Percentiles rank a stretch among this genome's conserved stretches.
Conservation (phyloP, 2,113 vertebrate species). For the Cephalopterus ornatus region DNA sequence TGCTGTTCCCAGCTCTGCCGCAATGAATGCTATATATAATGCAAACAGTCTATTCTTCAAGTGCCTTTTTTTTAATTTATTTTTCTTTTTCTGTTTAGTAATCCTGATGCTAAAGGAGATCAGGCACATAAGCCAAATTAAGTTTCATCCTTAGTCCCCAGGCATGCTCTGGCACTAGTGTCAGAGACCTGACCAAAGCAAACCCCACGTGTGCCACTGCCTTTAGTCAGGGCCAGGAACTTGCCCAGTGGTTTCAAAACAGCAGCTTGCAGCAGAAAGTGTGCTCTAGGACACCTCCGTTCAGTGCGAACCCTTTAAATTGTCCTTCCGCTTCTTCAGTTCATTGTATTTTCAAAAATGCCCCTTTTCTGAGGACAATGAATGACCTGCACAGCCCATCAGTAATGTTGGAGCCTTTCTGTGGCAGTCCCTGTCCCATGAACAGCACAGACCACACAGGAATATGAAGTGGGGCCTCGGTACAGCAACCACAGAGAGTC, state of each 20-base stretch:
- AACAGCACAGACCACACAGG: not conserved
- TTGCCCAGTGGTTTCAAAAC: not conserved
- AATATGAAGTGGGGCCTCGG: accelerated
- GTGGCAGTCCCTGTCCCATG: accelerated
- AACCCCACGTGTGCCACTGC: not conserved
- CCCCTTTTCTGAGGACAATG: not conserved
- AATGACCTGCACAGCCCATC: not conserved
- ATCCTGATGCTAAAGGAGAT: not conserved
- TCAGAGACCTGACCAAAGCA: not conserved
- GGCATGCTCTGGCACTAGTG: not conserved
- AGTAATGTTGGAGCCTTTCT: not conserved
- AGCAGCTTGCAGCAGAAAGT: not conserved
- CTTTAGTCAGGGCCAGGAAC: not conserved
- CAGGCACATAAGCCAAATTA: not conserved
- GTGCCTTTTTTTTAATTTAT: not conserved
- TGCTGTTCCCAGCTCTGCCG: not conserved
- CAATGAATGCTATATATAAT: not conserved
- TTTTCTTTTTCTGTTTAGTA: not conserved
- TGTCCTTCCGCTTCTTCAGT: not conserved
- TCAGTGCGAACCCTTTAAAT: not conserved
- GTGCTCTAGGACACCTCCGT: not conserved
- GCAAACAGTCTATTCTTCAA: not conserved
- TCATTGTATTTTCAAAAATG: not conserved
- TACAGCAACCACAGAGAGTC: not conserved
- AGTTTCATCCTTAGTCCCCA: not conserved